A percentile compares a stretch with the other conserved stretches of the same genome.
Conservation (phyloP, 2,797 vertebrate species). For the Danio albolineatus region DNA sequence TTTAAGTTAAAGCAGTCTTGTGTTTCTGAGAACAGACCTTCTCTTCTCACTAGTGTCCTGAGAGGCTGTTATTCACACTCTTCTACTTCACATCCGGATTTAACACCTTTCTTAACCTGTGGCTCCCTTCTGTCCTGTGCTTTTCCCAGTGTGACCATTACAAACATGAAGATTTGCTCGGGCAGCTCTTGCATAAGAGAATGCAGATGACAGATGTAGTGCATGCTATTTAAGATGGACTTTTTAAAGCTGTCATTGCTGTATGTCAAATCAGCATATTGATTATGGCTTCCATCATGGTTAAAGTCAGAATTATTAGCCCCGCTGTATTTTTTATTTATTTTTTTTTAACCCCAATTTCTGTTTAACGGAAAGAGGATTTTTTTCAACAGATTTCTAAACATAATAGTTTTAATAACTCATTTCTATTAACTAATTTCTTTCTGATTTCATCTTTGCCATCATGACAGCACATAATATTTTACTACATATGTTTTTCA, state of each 20-base stretch:
- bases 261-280: not conserved
- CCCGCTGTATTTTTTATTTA: too few relatives aligned
- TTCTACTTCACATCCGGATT: conserved; percentile 20
- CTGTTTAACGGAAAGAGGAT: too few relatives aligned
- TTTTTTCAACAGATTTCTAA: too few relatives aligned
- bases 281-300: not conserved
- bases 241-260: not conserved
- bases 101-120: conserved; percentile 13
- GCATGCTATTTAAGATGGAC: too few relatives aligned
- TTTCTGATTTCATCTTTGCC: too few relatives aligned
- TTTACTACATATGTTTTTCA: too few relatives aligned
- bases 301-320: too few relatives aligned
- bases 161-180: not conserved
- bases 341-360: too few relatives aligned
- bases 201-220: not conserved
- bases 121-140: not conserved
- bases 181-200: not conserved
- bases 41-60: not conserved
- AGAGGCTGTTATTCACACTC: not conserved
- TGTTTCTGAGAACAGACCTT: not conserved
- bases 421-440: too few relatives aligned
- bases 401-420: too few relatives aligned
- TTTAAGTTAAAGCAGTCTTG: not conserved
- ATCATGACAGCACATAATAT: too few relatives aligned
- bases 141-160: not conserved